A percentile compares a stretch with the other conserved stretches of the same genome.
Evolutionary conservation across 2,113 vertebrate genomes (phyloP).

Genomic region (Urocolius indicus): DNA sequence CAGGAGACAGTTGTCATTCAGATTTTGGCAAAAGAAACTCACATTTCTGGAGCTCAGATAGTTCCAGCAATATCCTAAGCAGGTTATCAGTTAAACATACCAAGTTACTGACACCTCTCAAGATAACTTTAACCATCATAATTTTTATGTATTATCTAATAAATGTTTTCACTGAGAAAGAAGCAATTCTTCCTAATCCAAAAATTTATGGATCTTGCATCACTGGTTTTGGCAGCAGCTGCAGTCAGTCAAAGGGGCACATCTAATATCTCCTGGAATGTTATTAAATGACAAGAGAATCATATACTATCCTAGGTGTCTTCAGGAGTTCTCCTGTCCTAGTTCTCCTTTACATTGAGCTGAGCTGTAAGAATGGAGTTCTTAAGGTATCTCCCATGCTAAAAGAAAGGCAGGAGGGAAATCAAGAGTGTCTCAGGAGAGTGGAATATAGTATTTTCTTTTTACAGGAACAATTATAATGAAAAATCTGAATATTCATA

Average conservation of each 20-base stretch:
- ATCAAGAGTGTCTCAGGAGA: background rate
- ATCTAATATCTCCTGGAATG: conserved; percentile 9
- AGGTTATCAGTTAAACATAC: background rate
- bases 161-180: conserved; percentile 18
- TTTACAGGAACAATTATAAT: background rate
- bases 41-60: background rate
- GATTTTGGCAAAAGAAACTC: background rate
- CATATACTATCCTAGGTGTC: background rate
- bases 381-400: background rate
- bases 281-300: background rate
- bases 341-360: background rate
- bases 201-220: background rate
- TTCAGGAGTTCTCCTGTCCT: background rate
- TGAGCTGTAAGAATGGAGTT: background rate
- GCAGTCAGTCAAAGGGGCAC: background rate
- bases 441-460: background rate
- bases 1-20: background rate
- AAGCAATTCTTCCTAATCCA: background rate
- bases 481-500: background rate
- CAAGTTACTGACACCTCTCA: background rate
- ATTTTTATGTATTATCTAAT: background rate
- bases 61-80: background rate
- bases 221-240: conserved; percentile 38
- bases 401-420: background rate
- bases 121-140: background rate